Conservation (phyloP, 2,113 vertebrate genomes). For the Uria lomvia region DNA sequence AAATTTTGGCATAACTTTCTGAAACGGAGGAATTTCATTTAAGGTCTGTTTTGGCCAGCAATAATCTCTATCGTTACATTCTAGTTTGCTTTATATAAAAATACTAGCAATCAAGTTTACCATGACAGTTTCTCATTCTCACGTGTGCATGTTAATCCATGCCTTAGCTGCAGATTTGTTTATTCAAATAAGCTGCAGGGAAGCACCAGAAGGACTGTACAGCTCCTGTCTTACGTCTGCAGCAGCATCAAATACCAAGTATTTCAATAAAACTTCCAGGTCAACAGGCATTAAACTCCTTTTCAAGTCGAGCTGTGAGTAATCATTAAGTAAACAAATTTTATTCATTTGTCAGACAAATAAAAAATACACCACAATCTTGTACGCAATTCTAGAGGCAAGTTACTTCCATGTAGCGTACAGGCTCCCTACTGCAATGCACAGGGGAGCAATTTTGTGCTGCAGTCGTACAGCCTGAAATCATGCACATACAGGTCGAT, state of each 20-base stretch:
- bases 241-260: neutral
- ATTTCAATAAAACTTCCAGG: neutral
- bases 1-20: neutral
- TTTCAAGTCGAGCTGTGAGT: neutral
- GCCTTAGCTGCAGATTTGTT: neutral
- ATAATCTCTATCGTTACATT: neutral
- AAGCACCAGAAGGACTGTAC: neutral
- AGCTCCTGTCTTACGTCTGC: neutral
- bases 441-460: neutral
- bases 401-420: neutral
- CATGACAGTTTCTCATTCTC: neutral
- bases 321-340: neutral
- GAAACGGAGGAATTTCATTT: neutral
- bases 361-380: neutral
- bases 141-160: neutral
- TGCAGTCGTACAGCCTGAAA: neutral
- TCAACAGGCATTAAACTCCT: neutral
- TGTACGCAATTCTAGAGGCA: neutral
- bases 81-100: neutral
- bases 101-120: neutral
- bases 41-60: neutral
- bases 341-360: neutral
- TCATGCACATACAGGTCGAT: rapidly evolving
- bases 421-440: neutral
- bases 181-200: neutral